Evolutionary conservation across 2,113 vertebrate species (phyloP), one percentile per base, ranked within the genome.

Genomic region (Coregonus clupeaformis): DNA sequence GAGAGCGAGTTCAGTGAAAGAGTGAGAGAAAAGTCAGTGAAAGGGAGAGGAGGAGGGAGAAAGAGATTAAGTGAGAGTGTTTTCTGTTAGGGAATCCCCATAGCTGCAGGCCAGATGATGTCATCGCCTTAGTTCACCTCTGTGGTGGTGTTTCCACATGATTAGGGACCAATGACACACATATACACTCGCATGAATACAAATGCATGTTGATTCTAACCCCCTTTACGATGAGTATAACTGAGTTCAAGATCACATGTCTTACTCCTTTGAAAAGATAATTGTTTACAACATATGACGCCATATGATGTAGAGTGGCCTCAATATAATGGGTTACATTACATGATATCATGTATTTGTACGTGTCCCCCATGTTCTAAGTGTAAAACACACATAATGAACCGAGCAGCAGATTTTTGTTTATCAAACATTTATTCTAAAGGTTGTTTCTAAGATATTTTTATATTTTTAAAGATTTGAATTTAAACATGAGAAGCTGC

Each of bases 41-140:
- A 65, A 68, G 74, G 77, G 49, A 72, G n/a, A n/a, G n/a, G 20
- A 72, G 13, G 20, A 72, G 47, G 65, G 71, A 75, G 27, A 62
- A 1, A 72, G 24, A 69, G 69, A 47, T 68, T 59, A 55, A 75
- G 9, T 83, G 84, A 68, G 55, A 73, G 13, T 83, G 84, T 82
- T 83, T 78, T 80, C 45, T 85, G 76, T 90, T 78, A 85, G 86
- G 91, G 91, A 90, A 91, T 91, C 88, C 89, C 89, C 90, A 78
- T 79, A 65, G 85, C 84, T 86, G 83, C 81, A 82, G 76, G 80
- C 74, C 65, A 52, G 62, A 84, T 88, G 81, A 90, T 80, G 83
- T 87, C 86, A 87, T 77, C 69, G 79, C 77, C 82, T 77, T 87
- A 77, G 77, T 75, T 87, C 82, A 87, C 88, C 83, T 89, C 85